Conservation (phyloP, 2,113 vertebrate genomes). For the Piliocolobus tephrosceles region DNA sequence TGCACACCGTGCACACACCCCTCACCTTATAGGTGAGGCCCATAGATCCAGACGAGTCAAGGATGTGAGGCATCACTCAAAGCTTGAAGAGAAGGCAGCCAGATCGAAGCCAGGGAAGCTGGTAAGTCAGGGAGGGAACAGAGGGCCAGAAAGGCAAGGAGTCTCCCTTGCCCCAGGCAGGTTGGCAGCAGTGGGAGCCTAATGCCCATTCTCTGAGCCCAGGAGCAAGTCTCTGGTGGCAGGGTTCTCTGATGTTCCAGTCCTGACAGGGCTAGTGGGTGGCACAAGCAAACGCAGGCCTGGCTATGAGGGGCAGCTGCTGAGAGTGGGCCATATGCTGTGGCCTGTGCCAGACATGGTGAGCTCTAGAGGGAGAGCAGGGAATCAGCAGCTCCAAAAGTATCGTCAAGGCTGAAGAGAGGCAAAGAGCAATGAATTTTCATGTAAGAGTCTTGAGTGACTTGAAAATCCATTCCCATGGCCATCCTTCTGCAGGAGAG, state of each 20-base stretch:
- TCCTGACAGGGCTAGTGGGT: background rate
- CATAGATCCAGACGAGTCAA: accelerated
- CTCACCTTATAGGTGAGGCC: background rate
- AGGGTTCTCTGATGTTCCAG: background rate
- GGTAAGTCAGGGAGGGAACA: background rate
- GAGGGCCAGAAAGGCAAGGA: accelerated
- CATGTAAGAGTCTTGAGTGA: background rate
- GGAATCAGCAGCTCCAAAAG: background rate
- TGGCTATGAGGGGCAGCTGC: background rate
- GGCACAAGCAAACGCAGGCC: background rate
- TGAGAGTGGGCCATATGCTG: background rate
- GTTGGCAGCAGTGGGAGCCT: background rate
- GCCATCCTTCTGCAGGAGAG: background rate
- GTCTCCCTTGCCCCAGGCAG: too few relatives aligned
- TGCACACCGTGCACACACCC: accelerated
- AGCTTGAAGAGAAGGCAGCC: background rate
- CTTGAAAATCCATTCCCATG: background rate
- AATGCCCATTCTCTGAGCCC: background rate
- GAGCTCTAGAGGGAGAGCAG: background rate
- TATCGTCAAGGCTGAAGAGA: accelerated
- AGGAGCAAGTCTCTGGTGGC: background rate
- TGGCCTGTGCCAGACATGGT: background rate
- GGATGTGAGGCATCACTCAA: accelerated
- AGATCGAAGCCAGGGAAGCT: background rate
- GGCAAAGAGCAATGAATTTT: accelerated